These are phyloP conservation scores for Balaeniceps rex DNA, from an alignment of 2,113 vertebrate genomes.

Conservation along the genomic window DNA sequence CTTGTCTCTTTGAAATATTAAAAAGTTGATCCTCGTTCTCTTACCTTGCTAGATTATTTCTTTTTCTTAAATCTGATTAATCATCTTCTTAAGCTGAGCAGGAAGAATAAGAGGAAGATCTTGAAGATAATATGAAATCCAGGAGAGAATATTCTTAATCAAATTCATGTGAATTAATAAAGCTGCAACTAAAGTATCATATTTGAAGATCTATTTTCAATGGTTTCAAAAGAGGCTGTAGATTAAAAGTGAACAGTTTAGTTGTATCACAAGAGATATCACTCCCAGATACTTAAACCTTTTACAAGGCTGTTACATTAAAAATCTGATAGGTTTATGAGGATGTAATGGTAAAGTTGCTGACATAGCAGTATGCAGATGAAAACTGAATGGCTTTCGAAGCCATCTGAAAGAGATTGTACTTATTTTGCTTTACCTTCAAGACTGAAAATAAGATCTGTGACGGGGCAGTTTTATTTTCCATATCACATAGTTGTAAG, in stretches of 20 bases:
- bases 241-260: slow-evolving; percentile 38
- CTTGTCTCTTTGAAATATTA: slow-evolving; percentile 32
- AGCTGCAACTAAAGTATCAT: slow-evolving; percentile 5
- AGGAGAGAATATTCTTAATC: slow-evolving; percentile 49
- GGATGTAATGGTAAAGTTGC: background rate
- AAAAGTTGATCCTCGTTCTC: slow-evolving; percentile 52
- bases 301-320: background rate
- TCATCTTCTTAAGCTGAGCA: slow-evolving; percentile 31
- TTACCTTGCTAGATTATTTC: slow-evolving; percentile 37
- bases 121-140: slow-evolving; percentile 53
- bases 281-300: slow-evolving; percentile 19
- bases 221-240: slow-evolving; percentile 27
- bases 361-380: background rate
- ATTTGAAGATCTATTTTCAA: slow-evolving; percentile 44
- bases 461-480: background rate
- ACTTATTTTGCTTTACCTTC: background rate
- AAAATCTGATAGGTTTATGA: background rate
- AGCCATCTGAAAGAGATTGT: background rate
- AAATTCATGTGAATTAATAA: slow-evolving; percentile 35
- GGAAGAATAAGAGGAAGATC: slow-evolving; percentile 51
- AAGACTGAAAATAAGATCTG: background rate
- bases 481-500: background rate
- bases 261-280: slow-evolving; percentile 39
- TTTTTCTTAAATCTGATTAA: slow-evolving; percentile 39
- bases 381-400: background rate